phyloP scores from a whole-genome alignment of 2,888 invertebrate species.

The Melanotus villosus region DNA sequence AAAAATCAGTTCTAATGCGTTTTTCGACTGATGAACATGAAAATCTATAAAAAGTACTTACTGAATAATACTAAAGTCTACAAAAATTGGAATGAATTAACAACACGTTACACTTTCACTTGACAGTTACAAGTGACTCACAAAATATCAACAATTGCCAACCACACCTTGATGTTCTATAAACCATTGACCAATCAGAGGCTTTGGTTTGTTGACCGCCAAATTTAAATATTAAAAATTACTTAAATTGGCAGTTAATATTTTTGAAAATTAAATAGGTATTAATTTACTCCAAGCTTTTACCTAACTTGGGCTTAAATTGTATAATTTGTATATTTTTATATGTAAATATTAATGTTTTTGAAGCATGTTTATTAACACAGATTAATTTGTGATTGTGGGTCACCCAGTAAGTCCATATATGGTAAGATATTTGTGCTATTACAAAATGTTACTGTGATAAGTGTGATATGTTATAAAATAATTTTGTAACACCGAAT shows the following conservation, averaged over 20 bases:
- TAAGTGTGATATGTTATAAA: no score
- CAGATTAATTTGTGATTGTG: no score
- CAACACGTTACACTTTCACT: constrained; percentile 15
- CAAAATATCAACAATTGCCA: constrained; percentile 17
- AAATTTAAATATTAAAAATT: background rate
- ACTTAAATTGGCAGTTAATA: background rate
- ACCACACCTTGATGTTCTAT: constrained; percentile 30
- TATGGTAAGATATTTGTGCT: background rate
- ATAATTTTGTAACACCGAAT: no score
- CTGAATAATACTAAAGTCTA: background rate
- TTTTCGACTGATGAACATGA: no score
- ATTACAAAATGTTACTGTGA: no score
- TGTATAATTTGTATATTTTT: no score
- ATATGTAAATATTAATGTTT: no score
- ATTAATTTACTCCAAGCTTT: no score
- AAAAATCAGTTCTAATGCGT: no score
- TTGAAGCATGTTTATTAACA: no score
- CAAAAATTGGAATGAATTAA: background rate
- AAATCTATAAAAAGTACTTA: constrained; percentile 4
- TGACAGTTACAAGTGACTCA: constrained; percentile 28
- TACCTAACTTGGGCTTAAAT: no score
- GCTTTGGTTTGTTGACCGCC: background rate
- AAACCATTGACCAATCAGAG: constrained; percentile 26
- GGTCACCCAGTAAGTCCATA: background rate
- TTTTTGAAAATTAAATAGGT: background rate